These are phyloP conservation scores for Xiphophorus hellerii DNA, from an alignment of 2,113 vertebrate genomes.

Conservation along the genomic window DNA sequence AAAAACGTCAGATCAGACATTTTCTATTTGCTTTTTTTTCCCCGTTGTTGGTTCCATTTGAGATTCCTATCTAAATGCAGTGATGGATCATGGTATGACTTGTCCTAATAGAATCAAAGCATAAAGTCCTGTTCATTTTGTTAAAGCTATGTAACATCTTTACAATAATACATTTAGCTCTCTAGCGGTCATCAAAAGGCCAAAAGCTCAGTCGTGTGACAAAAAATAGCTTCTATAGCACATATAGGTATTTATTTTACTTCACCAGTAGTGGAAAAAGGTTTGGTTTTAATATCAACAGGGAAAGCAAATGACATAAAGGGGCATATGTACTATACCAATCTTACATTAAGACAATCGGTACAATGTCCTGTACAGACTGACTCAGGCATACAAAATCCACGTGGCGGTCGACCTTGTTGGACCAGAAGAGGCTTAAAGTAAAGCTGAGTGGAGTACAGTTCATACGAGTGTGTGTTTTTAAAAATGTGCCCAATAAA, in stretches of 20 bases:
- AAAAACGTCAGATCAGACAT: slow-evolving; percentile 9
- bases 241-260: not conserved
- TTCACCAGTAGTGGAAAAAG: not conserved
- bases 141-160: not conserved
- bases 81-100: slow-evolving; percentile 2
- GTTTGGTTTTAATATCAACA: not conserved
- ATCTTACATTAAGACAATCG: no score
- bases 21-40: not conserved
- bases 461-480: no score
- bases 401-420: no score
- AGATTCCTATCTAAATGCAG: slow-evolving; percentile 39
- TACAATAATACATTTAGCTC: not conserved
- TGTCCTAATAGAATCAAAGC: slow-evolving; percentile 2
- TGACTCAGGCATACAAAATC: no score
- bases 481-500: no score
- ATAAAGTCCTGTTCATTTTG: slow-evolving; percentile 10
- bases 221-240: not conserved
- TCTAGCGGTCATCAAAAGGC: not conserved
- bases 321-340: no score
- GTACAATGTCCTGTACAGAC: no score
- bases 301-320: not conserved
- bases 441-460: no score
- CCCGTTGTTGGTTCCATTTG: slow-evolving; percentile 9
- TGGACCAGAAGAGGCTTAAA: no score
- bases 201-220: not conserved